Conservation (phyloP, 1,140 invertebrate genomes). For the Brachionus calyciflorus region DNA sequence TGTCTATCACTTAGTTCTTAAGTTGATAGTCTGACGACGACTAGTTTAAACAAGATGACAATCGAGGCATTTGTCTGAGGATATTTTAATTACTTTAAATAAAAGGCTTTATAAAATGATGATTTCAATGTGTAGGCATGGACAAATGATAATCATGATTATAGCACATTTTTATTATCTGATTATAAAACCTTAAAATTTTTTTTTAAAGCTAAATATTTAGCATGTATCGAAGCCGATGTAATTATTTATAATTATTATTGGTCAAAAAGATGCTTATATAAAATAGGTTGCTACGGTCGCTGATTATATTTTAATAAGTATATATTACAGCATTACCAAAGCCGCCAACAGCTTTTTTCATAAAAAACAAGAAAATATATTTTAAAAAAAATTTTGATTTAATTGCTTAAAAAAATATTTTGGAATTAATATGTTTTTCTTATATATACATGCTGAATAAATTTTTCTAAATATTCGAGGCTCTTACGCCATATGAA, state of each 20-base stretch:
- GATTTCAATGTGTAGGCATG: conserved; percentile 44
- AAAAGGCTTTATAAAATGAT: conserved; percentile 7
- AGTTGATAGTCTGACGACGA: conserved; percentile 30
- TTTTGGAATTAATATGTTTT: no score
- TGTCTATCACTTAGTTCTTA: conserved; percentile 46
- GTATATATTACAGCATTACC: conserved; percentile 42
- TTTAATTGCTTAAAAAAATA: no score
- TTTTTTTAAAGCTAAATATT: background rate
- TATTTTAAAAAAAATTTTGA: no score
- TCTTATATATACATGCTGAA: no score
- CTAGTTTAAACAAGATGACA: conserved; percentile 41
- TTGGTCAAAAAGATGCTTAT: conserved; percentile 35
- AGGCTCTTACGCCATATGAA: no score
- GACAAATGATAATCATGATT: conserved; percentile 45
- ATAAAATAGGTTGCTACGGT: conserved; percentile 27
- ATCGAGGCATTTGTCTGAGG: conserved; percentile 48
- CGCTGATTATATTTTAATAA: conserved; percentile 39
- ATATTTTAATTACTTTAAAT: background rate
- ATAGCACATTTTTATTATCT: background rate
- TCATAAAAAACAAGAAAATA: no score
- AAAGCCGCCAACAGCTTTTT: conserved; percentile 3
- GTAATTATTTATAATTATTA: conserved; percentile 20
- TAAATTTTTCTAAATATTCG: no score
- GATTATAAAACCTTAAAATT: background rate
- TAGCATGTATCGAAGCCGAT: conserved; percentile 45